A percentile compares a stretch with the other conserved stretches of the same genome.
These are phyloP conservation scores for Limnodromus scolopaceus DNA, from an alignment of 2,797 vertebrate genomes.

Conservation along the genomic window DNA sequence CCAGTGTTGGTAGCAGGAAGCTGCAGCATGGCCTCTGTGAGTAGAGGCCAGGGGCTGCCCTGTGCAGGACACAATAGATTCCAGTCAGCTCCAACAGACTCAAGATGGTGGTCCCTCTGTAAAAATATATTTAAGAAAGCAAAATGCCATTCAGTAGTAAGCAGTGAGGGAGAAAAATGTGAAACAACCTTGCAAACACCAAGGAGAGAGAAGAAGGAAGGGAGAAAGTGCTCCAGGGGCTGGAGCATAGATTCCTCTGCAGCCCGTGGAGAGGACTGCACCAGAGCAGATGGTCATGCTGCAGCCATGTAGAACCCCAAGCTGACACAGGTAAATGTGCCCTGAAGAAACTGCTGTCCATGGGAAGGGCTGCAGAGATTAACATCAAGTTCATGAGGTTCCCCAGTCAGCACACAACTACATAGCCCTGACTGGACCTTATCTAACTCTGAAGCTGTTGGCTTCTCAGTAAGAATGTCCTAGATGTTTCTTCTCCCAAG, in stretches of 20 bases:
- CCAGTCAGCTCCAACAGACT: fast-evolving
- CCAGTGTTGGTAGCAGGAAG: neutral
- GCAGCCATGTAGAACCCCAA: neutral
- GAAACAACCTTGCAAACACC: neutral
- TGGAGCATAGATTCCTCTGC: neutral
- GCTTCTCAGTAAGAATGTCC: neutral
- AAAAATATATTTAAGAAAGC: neutral
- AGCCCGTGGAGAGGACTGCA: neutral
- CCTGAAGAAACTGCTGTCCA: neutral
- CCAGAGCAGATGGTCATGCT: fast-evolving
- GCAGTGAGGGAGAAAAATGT: neutral
- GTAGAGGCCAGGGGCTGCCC: neutral
- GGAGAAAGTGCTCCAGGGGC: neutral
- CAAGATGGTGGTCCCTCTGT: neutral
- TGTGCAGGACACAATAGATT: neutral
- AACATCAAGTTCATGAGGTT: neutral
- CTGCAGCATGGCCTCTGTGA: neutral
- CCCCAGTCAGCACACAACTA: neutral
- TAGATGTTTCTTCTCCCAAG: neutral
- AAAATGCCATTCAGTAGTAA: neutral
- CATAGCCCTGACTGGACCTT: neutral
- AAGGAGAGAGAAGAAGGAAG: neutral
- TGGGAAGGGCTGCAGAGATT: neutral
- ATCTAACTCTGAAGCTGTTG: neutral
- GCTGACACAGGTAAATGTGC: neutral